Base-by-base conservation (phyloP, 2,113 vertebrate genomes). In the Meriones unguiculatus region DNA sequence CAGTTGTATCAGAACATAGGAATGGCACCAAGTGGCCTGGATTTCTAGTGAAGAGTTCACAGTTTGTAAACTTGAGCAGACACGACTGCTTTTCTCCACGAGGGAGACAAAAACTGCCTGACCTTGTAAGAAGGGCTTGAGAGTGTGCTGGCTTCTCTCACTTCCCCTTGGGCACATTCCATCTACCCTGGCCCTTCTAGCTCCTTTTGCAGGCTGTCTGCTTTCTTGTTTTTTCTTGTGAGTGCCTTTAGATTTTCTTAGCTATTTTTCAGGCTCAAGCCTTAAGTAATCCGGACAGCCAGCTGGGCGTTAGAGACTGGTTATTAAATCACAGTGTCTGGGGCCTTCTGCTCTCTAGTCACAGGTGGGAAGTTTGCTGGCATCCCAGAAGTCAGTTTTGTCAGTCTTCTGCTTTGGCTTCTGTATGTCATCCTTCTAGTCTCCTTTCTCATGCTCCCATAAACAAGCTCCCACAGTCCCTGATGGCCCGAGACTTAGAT, bases 181-280 rank as follows among this genome's bases (percentile, higher is more conserved):
- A 20, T 12, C 46, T 46, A 46, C 46, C 54, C 0, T 85, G n/a
- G 41, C 82, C 52, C 69, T 59, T 38, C 54, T 69, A 10, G 5
- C 67, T 87, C 70, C 38, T 59, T 91, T 46, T 38, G 5, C 25
- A 76, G 28, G 30, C 6, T 38, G 2, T 57, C 50, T 82, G 30
- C 22, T 65, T 86, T 24, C 30, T 13, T 70, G 6, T 76, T 77
- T 35, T 54, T 91, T 89, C 67, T 82, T 22, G 5, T 38, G 76
- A 54, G 35, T 80, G 52, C 88, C 82, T 87, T 84, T 77, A 22
- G 20, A 28, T 95, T 90, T 94, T 97, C 46, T 52, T 81, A 80
- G 62, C 0, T 93, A 10, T 41, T 91, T 86, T 62, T 94, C 24
- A 89, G 88, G 50, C 57, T 87, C 64, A 5, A 65, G n/a, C 59